Evolutionary conservation across 2,797 vertebrate species (phyloP).

Genomic region (Myotis daubentonii): DNA sequence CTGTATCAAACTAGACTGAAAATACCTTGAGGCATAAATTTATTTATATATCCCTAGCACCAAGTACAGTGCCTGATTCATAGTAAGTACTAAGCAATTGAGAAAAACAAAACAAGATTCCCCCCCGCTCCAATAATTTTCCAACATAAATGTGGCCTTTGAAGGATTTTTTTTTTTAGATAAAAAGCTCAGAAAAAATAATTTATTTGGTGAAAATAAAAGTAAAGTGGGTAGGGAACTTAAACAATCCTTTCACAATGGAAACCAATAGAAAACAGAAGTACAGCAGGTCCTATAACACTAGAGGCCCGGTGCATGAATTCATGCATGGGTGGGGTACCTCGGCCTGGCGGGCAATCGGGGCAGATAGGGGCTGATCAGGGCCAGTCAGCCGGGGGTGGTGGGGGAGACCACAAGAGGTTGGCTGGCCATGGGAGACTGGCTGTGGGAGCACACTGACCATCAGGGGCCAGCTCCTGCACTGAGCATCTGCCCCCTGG

Average conservation of each 20-base stretch:
- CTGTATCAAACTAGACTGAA: not conserved
- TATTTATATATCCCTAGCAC: not conserved
- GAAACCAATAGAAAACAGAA: not conserved
- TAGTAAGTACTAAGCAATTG: not conserved
- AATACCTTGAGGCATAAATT: not conserved
- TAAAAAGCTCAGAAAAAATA: not conserved
- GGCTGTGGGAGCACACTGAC: too few relatives aligned
- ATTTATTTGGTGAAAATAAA: slow-evolving; percentile 25
- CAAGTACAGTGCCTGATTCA: not conserved
- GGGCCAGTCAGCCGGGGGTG: too few relatives aligned
- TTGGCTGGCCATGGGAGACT: too few relatives aligned
- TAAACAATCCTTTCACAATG: not conserved
- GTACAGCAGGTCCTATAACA: not conserved
- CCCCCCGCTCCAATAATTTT: not conserved
- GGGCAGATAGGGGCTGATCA: too few relatives aligned
- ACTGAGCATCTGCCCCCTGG: too few relatives aligned
- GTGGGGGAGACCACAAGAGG: too few relatives aligned
- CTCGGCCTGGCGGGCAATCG: too few relatives aligned
- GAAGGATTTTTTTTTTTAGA: not conserved
- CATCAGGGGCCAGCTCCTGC: too few relatives aligned
- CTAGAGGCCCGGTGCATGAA: too few relatives aligned
- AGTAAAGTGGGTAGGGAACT: not conserved
- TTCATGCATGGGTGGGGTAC: too few relatives aligned
- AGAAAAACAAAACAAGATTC: not conserved
- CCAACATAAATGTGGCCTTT: not conserved